Evolutionary conservation across 2,113 vertebrate genomes (phyloP), one percentile per base, ranked within the genome.

Genomic region (Apodemus sylvaticus): DNA sequence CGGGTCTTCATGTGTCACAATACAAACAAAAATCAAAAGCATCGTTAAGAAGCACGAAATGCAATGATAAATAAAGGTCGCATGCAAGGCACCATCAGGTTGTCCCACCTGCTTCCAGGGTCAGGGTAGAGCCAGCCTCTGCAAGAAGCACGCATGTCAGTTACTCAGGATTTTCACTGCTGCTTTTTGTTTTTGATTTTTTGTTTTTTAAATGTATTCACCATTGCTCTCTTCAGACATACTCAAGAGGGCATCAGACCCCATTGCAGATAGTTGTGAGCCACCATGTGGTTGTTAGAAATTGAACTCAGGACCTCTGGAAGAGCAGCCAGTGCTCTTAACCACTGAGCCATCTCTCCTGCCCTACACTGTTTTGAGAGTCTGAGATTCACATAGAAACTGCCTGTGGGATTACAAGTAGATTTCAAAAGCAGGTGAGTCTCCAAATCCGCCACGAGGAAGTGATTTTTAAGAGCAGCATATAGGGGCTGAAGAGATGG

Each of bases 21-120:
- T 34, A 73, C 45, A 73, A 48, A 39, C 19, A 12, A 12, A 60
- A 76, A 3, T 24, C 12, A n/a, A 39, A 14, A 24, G n/a, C 78
- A 53, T 42, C 42, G 36, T 29, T 2, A 26, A 39, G 76, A 78
- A 16, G 45, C 60, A 60, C 29, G 64, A 39, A 26, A 4, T 26
- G n/a, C 10, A 19, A 11, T 17, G 9, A 29, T 19, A 16, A 94
- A 71, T 7, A 62, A 20, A 62, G 10, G 4, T 34, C 0, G 22
- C 17, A 22, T 66, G 9, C n/a, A 22, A 48, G 4, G 7, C 42
- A 19, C 26, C 6, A 10, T 2, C 11, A 34, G 53, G 81, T n/a
- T n/a, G n/a, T n/a, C n/a, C 12, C 17, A 2, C 14, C 4, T 39
- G 66, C 7, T 53, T 29, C 4, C n/a, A 13, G 51, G 0, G 1